Conservation (phyloP, 2,113 vertebrate species). For the Herpetotheres cachinnans region DNA sequence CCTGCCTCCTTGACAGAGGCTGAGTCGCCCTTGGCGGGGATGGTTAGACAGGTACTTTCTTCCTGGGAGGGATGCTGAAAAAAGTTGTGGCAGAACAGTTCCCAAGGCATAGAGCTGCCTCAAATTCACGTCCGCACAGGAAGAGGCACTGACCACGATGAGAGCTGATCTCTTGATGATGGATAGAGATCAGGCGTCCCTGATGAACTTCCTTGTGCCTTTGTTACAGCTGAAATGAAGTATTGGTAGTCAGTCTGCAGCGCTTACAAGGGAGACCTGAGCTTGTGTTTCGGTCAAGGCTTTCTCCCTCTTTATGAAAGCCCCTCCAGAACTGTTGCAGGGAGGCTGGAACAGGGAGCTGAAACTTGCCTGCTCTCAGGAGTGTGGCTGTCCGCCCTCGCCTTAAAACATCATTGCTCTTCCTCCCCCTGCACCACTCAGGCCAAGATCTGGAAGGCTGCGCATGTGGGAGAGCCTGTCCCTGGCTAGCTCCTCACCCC, state of each 20-base stretch:
- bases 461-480: accelerated
- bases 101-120: neutral
- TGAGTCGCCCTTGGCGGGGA: neutral
- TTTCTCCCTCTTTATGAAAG: neutral
- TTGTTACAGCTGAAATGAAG: neutral
- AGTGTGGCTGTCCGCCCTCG: neutral
- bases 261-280: neutral
- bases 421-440: neutral
- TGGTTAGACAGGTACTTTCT: neutral
- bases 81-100: neutral
- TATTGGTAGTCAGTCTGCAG: neutral
- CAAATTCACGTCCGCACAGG: neutral
- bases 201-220: neutral
- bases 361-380: neutral
- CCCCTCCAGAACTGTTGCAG: neutral
- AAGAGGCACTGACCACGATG: neutral
- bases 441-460: neutral
- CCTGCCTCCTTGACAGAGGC: accelerated
- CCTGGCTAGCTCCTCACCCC: accelerated
- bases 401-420: neutral
- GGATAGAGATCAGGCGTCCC: neutral
- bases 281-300: neutral
- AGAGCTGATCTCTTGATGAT: neutral
- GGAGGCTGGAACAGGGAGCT: neutral
- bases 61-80: neutral